Evolutionary conservation across 2,888 invertebrate genomes (phyloP).

Genomic region (Thysanoteuthis rhombus): DNA sequence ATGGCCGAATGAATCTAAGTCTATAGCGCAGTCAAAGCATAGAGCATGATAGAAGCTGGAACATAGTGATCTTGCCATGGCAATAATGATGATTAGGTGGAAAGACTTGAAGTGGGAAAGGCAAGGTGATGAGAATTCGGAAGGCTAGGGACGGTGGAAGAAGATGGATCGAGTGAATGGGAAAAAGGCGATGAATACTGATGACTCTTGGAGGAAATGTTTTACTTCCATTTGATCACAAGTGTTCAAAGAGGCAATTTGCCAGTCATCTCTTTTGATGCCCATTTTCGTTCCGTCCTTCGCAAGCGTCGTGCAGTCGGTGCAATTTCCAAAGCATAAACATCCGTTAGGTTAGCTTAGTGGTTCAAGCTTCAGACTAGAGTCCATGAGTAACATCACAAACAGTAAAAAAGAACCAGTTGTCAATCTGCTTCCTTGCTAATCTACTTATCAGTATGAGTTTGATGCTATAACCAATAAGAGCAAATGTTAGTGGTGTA

Average conservation of each 20-base stretch:
- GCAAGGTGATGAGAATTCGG: neutral
- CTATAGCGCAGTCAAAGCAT: no score
- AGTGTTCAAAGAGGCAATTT: neutral
- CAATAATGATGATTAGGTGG: neutral
- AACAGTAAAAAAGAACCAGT: neutral
- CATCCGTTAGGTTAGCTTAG: neutral
- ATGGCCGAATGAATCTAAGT: neutral
- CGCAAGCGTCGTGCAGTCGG: neutral
- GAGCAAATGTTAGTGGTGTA: neutral
- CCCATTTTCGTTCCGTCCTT: neutral
- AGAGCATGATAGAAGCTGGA: neutral
- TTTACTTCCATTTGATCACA: neutral
- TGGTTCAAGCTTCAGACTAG: neutral
- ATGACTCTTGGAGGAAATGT: neutral
- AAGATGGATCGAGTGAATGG: neutral
- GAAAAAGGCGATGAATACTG: neutral
- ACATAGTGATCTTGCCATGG: neutral
- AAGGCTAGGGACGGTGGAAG: neutral
- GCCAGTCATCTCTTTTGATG: constrained; percentile 12
- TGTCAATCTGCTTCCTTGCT: neutral
- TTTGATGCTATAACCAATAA: neutral
- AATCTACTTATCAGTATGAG: neutral
- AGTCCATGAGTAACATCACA: neutral
- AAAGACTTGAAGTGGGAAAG: neutral
- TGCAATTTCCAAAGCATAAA: neutral